Conservation (phyloP, 2,113 vertebrate species). For the Callithrix jacchus region DNA sequence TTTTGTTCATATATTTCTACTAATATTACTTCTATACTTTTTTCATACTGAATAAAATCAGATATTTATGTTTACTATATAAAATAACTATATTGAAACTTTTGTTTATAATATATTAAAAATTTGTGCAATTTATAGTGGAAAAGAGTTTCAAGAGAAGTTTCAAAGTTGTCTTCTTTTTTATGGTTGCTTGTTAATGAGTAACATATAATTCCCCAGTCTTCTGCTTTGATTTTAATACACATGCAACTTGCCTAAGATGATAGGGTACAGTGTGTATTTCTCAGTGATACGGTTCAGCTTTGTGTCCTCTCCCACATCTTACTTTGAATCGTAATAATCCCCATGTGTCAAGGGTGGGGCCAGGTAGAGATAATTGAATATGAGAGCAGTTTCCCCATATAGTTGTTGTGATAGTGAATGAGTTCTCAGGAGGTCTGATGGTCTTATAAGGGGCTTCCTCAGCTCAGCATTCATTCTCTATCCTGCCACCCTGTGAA, state of each 20-base stretch:
- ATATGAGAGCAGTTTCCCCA: too few species aligned
- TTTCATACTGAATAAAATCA: background rate
- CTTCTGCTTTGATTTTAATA: background rate
- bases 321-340: too few species aligned
- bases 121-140: background rate
- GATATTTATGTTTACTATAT: background rate
- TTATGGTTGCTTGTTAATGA: background rate
- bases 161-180: background rate
- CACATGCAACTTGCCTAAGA: background rate
- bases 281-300: background rate
- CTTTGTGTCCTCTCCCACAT: too few species aligned
- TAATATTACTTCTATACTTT: background rate
- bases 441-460: too few species aligned
- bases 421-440: too few species aligned
- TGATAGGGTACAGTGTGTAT: background rate
- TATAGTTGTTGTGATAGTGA: too few species aligned
- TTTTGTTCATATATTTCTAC: background rate
- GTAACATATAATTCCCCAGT: background rate
- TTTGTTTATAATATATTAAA: background rate
- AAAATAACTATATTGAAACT: background rate
- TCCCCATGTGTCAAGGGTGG: too few species aligned
- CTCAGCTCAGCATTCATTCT: too few species aligned
- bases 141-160: background rate
- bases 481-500: too few species aligned
- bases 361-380: too few species aligned